These are phyloP conservation scores for Podilymbus podiceps DNA, from an alignment of 2,113 vertebrate genomes.

Conservation along the genomic window DNA sequence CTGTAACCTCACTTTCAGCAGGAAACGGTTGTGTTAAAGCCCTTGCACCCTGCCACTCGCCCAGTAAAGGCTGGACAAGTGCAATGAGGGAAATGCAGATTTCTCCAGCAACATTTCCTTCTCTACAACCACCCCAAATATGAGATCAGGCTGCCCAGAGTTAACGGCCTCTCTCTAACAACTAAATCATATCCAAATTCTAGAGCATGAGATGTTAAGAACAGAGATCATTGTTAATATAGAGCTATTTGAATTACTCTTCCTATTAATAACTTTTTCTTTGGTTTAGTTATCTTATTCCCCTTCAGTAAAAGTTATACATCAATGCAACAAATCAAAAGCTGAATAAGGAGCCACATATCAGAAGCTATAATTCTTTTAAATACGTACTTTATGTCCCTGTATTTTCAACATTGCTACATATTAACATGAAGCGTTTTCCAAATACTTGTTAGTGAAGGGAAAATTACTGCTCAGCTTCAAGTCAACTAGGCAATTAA, in stretches of 20 bases:
- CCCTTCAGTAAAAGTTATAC: not conserved
- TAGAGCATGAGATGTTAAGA: not conserved
- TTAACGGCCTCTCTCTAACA: not conserved
- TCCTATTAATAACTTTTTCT: not conserved
- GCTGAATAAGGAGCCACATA: not conserved
- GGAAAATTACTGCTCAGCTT: not conserved
- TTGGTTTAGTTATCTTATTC: not conserved
- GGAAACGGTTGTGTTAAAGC: not conserved
- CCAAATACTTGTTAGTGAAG: not conserved
- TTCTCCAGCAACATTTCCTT: not conserved
- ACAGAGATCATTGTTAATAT: not conserved
- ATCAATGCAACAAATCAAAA: not conserved
- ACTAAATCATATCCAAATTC: not conserved
- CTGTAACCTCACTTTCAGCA: not conserved
- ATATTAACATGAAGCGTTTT: not conserved
- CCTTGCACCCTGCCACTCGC: not conserved
- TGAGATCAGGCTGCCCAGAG: not conserved
- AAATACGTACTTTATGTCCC: not conserved
- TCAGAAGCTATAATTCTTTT: not conserved
- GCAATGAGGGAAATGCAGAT: not conserved
- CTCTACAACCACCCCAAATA: not conserved
- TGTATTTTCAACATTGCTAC: not conserved
- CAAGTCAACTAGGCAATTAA: not conserved
- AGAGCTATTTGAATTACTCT: not conserved
- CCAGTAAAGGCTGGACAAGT: not conserved